Evolutionary conservation across 2,113 vertebrate species (phyloP).

Genomic region (Brachypodius melanocephalos): DNA sequence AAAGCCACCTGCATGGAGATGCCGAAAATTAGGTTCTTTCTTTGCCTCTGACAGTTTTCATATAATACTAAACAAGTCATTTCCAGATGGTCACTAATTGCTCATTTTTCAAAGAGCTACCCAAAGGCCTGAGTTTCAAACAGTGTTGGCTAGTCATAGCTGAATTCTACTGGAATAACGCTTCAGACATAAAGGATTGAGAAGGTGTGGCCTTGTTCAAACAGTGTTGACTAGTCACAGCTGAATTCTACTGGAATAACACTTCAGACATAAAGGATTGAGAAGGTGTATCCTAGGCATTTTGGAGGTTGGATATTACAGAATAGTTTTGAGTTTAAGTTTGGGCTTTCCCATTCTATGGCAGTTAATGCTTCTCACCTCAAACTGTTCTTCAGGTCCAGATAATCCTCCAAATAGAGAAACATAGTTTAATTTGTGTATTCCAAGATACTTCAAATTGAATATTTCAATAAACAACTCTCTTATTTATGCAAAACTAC

Average conservation of each 20-base stretch:
- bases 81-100: not conserved
- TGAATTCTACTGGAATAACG: not conserved
- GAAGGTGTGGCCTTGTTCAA: not conserved
- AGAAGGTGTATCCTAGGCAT: not conserved
- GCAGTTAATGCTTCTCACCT: not conserved
- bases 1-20: constrained; percentile 10
- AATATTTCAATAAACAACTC: not conserved
- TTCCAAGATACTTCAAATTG: not conserved
- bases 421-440: not conserved
- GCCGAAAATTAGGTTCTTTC: not conserved
- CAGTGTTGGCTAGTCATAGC: not conserved
- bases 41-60: not conserved
- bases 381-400: not conserved
- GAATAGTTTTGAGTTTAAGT: not conserved
- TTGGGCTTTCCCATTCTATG: not conserved
- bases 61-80: not conserved
- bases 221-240: not conserved
- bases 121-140: not conserved
- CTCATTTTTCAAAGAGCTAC: not conserved
- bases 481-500: not conserved
- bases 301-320: not conserved
- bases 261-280: not conserved
- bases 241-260: not conserved
- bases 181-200: not conserved
- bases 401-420: not conserved